These are phyloP conservation scores for Amphipoea lucens DNA, from an alignment of 2,888 invertebrate species.

Conservation along the genomic window DNA sequence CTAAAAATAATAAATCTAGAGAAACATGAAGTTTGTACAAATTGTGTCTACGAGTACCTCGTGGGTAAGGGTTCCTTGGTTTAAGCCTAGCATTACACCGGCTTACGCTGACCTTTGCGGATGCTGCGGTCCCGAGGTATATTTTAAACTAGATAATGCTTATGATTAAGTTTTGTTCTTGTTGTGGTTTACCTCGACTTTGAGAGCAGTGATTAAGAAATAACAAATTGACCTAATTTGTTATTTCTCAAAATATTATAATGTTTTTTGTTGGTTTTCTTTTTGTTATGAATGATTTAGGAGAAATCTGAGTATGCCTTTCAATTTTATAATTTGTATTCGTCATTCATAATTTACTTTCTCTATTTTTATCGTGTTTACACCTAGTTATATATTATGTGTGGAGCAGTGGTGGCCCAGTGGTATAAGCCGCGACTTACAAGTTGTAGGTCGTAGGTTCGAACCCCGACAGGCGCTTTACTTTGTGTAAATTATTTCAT, in stretches of 20 bases:
- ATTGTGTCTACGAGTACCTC: conserved; percentile 26
- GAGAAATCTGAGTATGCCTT: background rate
- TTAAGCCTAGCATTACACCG: conserved; percentile 29
- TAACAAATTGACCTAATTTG: background rate
- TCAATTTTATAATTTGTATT: too few species aligned
- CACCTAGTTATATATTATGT: too few species aligned
- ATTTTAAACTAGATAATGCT: conserved; percentile 46
- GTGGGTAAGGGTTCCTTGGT: conserved; percentile 4
- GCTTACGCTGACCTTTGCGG: conserved; percentile 47
- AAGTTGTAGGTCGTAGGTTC: too few species aligned
- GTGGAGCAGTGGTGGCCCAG: too few species aligned
- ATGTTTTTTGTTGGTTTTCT: background rate
- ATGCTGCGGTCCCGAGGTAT: conserved; percentile 13
- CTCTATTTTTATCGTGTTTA: too few species aligned
- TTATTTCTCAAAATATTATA: background rate
- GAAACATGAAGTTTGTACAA: conserved; percentile 29
- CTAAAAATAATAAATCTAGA: conserved; percentile 34
- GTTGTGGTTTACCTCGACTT: conserved; percentile 32
- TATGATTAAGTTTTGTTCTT: conserved; percentile 47
- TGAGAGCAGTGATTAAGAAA: background rate
- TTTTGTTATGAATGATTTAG: background rate
- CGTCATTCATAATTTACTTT: too few species aligned
- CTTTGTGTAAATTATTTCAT: too few species aligned
- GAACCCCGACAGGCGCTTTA: too few species aligned
- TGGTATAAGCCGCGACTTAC: too few species aligned